A percentile compares a stretch with the other conserved stretches of the same genome.
Evolutionary conservation across 2,888 invertebrate genomes (phyloP).

Genomic region (Sympetrum striolatum): DNA sequence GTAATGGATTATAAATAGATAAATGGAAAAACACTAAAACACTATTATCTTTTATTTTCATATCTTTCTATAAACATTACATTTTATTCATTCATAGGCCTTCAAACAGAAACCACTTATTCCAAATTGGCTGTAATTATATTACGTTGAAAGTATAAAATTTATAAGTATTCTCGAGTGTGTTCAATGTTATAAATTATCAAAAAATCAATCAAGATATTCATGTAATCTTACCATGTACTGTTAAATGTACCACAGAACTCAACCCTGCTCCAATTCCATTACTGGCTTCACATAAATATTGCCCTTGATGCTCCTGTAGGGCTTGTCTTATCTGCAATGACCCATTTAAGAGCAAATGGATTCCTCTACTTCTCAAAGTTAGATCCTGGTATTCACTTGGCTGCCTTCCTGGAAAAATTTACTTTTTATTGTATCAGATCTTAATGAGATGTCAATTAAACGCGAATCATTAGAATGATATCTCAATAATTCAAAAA

Average conservation of each 20-base stretch:
- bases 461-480: background rate
- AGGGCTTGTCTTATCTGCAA: slow-evolving; percentile 52
- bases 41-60: too few species aligned
- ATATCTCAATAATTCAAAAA: too few species aligned
- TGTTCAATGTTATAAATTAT: background rate
- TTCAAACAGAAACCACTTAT: too few species aligned
- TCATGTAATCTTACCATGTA: slow-evolving; percentile 54
- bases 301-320: slow-evolving; percentile 56
- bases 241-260: slow-evolving; percentile 57
- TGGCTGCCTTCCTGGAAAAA: slow-evolving; percentile 53
- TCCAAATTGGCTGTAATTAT: too few species aligned
- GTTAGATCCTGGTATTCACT: slow-evolving; percentile 55
- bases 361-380: slow-evolving; percentile 53
- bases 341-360: slow-evolving; percentile 53
- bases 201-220: background rate
- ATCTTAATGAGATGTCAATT: background rate
- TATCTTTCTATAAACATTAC: too few species aligned
- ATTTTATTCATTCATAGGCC: too few species aligned
- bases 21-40: too few species aligned
- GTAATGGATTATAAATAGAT: too few species aligned
- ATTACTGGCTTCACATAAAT: slow-evolving; percentile 60
- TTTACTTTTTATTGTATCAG: background rate
- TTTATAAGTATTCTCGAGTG: background rate
- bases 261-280: slow-evolving; percentile 59
- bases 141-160: background rate